Percentiles rank a stretch among this genome's conserved stretches.
phyloP scores from a whole-genome alignment of 92 coral and sea anemone genomes.

The Pocillopora grandis region DNA sequence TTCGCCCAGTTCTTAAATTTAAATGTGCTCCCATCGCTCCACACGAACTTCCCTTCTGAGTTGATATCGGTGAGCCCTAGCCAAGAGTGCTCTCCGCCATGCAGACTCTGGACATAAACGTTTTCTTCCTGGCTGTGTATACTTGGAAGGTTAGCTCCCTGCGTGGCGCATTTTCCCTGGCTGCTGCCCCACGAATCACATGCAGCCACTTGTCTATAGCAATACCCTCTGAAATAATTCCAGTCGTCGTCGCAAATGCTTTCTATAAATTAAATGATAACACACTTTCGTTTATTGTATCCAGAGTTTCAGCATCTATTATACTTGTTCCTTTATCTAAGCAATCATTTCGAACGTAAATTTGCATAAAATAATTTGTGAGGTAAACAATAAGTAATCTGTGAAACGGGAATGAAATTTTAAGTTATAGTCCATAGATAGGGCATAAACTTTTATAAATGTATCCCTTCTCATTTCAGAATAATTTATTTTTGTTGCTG shows the following conservation, averaged over 20 bases:
- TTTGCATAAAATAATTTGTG: no score
- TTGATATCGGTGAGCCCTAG: neutral
- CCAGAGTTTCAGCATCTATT: no score
- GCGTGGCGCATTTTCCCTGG: neutral
- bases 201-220: neutral
- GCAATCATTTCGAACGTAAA: no score
- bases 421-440: slow-evolving; percentile 15
- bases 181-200: neutral
- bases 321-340: no score
- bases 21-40: neutral
- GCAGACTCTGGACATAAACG: neutral
- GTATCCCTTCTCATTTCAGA: slow-evolving; percentile 40
- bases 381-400: no score
- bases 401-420: no score
- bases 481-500: no score
- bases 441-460: slow-evolving; percentile 46
- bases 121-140: neutral
- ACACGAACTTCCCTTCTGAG: neutral
- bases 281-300: no score
- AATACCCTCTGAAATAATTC: neutral
- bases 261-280: neutral
- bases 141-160: neutral
- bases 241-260: neutral
- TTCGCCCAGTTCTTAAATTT: neutral
- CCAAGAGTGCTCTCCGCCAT: neutral